These are phyloP conservation scores for Mastacembelus armatus DNA, from an alignment of 2,797 vertebrate genomes.

Conservation along the genomic window DNA sequence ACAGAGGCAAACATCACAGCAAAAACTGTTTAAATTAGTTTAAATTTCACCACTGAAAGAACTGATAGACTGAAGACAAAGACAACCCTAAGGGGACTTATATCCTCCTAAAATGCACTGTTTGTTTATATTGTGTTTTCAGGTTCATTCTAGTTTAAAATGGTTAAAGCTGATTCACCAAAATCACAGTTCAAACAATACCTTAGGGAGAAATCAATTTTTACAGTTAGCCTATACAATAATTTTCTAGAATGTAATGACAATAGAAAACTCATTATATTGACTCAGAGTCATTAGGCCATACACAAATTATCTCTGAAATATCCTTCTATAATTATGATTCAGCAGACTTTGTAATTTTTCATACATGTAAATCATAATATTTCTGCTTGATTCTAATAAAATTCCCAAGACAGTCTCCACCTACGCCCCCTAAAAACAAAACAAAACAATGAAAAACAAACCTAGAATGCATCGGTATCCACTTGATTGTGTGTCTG, in stretches of 20 bases:
- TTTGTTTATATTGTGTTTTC: not conserved
- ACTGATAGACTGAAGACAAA: slow-evolving; percentile 5
- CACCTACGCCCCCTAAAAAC: too few relatives aligned
- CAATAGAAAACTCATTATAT: slow-evolving; percentile 4
- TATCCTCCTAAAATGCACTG: not conserved
- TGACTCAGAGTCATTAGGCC: too few relatives aligned
- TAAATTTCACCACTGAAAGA: not conserved
- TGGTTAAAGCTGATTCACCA: not conserved
- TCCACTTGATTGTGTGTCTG: slow-evolving; percentile 24
- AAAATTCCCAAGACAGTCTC: slow-evolving; percentile 18
- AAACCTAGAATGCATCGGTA: slow-evolving; percentile 6
- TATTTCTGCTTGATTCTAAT: slow-evolving; percentile 16
- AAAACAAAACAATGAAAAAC: slow-evolving; percentile 6
- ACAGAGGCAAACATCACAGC: not conserved
- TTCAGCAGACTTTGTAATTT: slow-evolving; percentile 14
- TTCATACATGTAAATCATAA: slow-evolving; percentile 12
- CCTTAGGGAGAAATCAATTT: not conserved
- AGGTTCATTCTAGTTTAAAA: not conserved
- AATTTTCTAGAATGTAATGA: not conserved
- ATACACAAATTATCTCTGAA: too few relatives aligned
- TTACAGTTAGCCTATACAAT: too few relatives aligned
- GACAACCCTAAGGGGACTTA: not conserved
- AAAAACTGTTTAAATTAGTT: too few relatives aligned
- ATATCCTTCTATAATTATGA: slow-evolving; percentile 24
- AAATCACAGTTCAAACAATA: not conserved